Base-by-base conservation (phyloP, 2,888 invertebrate species). In the Odontothrips loti region DNA sequence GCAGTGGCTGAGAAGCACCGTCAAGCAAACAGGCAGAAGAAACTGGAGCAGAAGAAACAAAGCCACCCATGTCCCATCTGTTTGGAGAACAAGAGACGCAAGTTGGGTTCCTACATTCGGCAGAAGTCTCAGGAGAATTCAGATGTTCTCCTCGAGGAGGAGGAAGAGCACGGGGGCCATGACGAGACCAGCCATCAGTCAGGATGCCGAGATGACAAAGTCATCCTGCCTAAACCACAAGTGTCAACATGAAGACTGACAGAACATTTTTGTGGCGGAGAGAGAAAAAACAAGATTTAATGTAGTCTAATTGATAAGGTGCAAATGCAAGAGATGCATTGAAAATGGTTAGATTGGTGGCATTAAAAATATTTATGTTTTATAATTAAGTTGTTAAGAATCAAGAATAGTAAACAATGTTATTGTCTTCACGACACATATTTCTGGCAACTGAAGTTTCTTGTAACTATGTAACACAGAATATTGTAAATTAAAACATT, bases 31-130 rank as follows among this genome's bases (percentile, higher is more conserved):
- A 87, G 87, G 82, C 85, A 87, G 3, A 86, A 83, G 85, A 84
- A 80, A 85, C 84, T 80, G 9, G 80, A 81, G 34, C 82, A 82
- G 68, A 84, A 84, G 51, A 83, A 83, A 51, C 84, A 86, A 78
- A 89, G 88, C 83, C 88, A 88, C 82, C 87, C 87, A 51, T 90
- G 90, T 82, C 88, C 89, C 20, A 87, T 90, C 82, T 90, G 90
- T 85, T 88, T 89, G 82, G 90, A 90, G 83, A 89, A 88, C 82
- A 90, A 90, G 85, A 88, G 90, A 83, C 87, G 90, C 78, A 88
- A 88, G 4, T 85, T 91, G 6, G 88, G 89, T 2, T 87, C 87
- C 81, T 90, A 90, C 84, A 88, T 90, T 83, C 86, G 89, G 80
- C 88, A 87, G 82, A 89, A 90, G 82, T 87, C 88, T n/a, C 87